A percentile compares a stretch with the other conserved stretches of the same genome.
phyloP scores from a whole-genome alignment of 37 sponge, comb jelly and placozoan genomes.

The Trichoplax adhaerens region DNA sequence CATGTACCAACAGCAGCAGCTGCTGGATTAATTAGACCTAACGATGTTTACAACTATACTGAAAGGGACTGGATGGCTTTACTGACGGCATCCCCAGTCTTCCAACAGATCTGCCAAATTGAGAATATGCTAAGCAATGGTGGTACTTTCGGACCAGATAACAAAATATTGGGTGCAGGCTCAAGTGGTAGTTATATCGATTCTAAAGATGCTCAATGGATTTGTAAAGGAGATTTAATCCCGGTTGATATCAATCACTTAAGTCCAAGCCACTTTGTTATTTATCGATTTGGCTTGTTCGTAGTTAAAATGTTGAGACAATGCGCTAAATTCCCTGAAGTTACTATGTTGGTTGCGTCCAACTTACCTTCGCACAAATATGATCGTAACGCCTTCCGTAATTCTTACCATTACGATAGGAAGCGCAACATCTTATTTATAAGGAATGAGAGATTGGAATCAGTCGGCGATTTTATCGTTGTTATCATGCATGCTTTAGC shows the following conservation, averaged over 20 bases:
- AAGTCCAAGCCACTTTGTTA: constrained; percentile 26
- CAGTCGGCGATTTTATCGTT: constrained; percentile 23
- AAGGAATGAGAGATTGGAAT: constrained; percentile 27
- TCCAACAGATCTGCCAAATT: constrained; percentile 6
- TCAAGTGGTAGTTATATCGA: constrained; percentile 11
- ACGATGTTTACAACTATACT: background rate
- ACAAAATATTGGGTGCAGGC: background rate
- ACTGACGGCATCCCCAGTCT: constrained; percentile 4
- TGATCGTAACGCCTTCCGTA: constrained; percentile 22
- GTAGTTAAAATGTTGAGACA: constrained; percentile 8
- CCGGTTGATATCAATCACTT: constrained; percentile 20
- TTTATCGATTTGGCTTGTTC: constrained; percentile 30
- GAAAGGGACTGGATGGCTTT: background rate
- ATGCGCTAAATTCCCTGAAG: constrained; percentile 8
- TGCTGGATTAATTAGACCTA: background rate
- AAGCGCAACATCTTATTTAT: constrained; percentile 20
- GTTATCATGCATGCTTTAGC: constrained; percentile 25
- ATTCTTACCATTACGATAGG: constrained; percentile 23
- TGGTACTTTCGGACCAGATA: background rate
- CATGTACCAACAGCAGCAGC: background rate
- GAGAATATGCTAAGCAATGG: constrained; percentile 5
- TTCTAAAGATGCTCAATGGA: constrained; percentile 26
- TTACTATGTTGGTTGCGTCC: constrained; percentile 23
- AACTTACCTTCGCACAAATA: constrained; percentile 30
- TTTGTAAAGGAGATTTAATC: constrained; percentile 1